Conservation (phyloP, 2,113 vertebrate genomes). For the Hippocampus abdominalis region DNA sequence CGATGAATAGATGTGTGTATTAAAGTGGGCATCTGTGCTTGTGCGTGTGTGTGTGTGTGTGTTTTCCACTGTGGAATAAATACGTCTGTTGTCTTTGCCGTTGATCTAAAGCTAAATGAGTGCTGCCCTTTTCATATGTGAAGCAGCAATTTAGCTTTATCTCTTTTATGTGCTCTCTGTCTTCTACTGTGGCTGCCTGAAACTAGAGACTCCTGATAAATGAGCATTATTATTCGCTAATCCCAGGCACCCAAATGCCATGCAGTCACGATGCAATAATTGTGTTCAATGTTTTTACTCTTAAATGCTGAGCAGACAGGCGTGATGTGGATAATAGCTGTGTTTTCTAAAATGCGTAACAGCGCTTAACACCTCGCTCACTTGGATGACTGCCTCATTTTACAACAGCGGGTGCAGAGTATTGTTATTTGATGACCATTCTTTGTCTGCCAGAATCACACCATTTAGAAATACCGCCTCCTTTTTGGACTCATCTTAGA, state of each 20-base stretch:
- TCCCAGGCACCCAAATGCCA: slow-evolving; percentile 1
- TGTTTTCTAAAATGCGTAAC: slow-evolving; percentile 21
- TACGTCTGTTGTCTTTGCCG: no score
- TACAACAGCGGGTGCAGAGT: slow-evolving; percentile 1
- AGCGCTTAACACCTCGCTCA: slow-evolving; percentile 15
- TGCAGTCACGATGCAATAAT: slow-evolving; percentile 4
- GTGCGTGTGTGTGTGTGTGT: slow-evolving; percentile 15
- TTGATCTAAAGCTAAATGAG: background rate
- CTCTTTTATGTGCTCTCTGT: slow-evolving; percentile 49
- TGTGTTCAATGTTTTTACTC: background rate
- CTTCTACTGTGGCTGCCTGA: slow-evolving; percentile 21
- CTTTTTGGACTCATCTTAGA: background rate
- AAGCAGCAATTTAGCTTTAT: slow-evolving; percentile 41
- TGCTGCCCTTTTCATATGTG: slow-evolving; percentile 3
- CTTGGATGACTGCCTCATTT: slow-evolving; percentile 20
- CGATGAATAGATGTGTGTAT: slow-evolving; percentile 42
- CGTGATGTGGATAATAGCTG: slow-evolving; percentile 30
- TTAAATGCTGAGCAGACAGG: slow-evolving; percentile 21
- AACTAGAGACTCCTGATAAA: slow-evolving; percentile 11
- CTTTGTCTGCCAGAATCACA: background rate
- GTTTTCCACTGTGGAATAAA: no score
- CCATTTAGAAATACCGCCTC: slow-evolving; percentile 12
- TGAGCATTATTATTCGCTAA: slow-evolving; percentile 10
- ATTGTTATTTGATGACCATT: slow-evolving; percentile 15
- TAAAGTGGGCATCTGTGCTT: no score